Conservation (phyloP, 2,888 invertebrate genomes). For the Atrina japonica region DNA sequence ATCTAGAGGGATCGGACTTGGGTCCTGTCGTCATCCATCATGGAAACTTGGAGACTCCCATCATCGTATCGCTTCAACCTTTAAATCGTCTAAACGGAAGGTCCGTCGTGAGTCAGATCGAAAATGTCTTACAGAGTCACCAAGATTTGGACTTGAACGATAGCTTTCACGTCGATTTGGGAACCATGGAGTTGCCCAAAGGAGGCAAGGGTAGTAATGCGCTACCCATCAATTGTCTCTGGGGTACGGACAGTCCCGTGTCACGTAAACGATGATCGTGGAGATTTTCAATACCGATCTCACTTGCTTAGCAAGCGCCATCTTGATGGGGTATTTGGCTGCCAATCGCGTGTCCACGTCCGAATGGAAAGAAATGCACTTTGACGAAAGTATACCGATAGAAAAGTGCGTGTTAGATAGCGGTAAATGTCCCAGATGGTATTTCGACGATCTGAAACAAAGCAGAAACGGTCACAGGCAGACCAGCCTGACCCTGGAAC, state of each 20-base stretch:
- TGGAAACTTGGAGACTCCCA: slow-evolving; percentile 10
- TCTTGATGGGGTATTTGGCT: slow-evolving; percentile 14
- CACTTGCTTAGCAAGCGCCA: slow-evolving; percentile 16
- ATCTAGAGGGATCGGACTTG: slow-evolving; percentile 37
- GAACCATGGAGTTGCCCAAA: slow-evolving; percentile 44
- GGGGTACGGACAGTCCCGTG: not conserved
- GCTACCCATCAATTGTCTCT: not conserved
- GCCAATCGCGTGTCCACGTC: slow-evolving; percentile 1
- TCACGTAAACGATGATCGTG: slow-evolving; percentile 7
- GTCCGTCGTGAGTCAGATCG: slow-evolving; percentile 7
- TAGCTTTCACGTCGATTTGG: slow-evolving; percentile 40
- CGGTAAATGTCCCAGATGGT: slow-evolving; percentile 11
- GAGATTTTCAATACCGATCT: slow-evolving; percentile 12
- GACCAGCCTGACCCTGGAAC: not conserved
- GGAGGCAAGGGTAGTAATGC: slow-evolving; percentile 16
- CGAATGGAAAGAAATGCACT: slow-evolving; percentile 22
- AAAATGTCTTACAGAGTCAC: slow-evolving; percentile 20
- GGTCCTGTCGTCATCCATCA: slow-evolving; percentile 42
- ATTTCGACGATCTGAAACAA: slow-evolving; percentile 1
- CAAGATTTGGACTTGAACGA: slow-evolving; percentile 29
- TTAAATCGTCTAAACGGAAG: not conserved
- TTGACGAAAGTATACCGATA: not conserved
- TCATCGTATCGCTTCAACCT: slow-evolving; percentile 3
- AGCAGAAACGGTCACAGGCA: not conserved
- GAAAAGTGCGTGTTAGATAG: slow-evolving; percentile 6